Conservation (phyloP, 2,888 invertebrate species). For the Drosophila kanekoi region DNA sequence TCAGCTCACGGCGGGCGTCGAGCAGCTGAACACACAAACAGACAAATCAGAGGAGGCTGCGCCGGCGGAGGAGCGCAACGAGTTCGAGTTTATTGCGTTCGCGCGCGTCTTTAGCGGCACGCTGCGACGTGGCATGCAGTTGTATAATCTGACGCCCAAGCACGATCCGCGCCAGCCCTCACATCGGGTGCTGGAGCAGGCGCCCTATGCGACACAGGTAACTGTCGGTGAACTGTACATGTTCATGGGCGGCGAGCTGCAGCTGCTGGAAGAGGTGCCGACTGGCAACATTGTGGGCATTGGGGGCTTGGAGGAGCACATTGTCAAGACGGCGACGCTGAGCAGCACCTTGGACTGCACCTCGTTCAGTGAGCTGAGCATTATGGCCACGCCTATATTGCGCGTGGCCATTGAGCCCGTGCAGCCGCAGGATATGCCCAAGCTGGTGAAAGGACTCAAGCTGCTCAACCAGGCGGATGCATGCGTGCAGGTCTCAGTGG, state of each 20-base stretch:
- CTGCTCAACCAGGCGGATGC: constrained; percentile 95
- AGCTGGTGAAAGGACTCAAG: constrained; percentile 91
- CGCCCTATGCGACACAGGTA: constrained; percentile 83
- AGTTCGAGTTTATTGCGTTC: constrained; percentile 93
- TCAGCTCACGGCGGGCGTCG: constrained; percentile 68
- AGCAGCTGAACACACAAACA: constrained; percentile 54
- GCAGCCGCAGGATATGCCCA: constrained; percentile 91
- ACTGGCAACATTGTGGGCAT: constrained; percentile 97
- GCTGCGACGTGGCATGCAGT: constrained; percentile 90
- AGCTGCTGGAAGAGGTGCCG: constrained; percentile 91
- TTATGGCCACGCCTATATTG: constrained; percentile 93
- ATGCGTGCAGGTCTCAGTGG: constrained; percentile 94
- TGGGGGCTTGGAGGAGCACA: constrained; percentile 92
- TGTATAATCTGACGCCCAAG: constrained; percentile 95
- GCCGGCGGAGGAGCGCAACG: constrained; percentile 68
- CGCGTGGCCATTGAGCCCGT: constrained; percentile 96
- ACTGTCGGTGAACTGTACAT: constrained; percentile 92
- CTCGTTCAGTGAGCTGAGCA: constrained; percentile 93
- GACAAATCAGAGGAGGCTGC: background rate
- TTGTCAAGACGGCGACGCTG: constrained; percentile 95
- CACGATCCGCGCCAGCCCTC: constrained; percentile 89
- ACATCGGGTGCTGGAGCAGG: constrained; percentile 60
- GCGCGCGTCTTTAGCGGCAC: constrained; percentile 97
- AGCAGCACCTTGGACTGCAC: constrained; percentile 93
- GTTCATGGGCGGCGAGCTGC: constrained; percentile 96